Evolutionary conservation across 2,888 invertebrate genomes (phyloP).

Genomic region (Tetropium fuscum): DNA sequence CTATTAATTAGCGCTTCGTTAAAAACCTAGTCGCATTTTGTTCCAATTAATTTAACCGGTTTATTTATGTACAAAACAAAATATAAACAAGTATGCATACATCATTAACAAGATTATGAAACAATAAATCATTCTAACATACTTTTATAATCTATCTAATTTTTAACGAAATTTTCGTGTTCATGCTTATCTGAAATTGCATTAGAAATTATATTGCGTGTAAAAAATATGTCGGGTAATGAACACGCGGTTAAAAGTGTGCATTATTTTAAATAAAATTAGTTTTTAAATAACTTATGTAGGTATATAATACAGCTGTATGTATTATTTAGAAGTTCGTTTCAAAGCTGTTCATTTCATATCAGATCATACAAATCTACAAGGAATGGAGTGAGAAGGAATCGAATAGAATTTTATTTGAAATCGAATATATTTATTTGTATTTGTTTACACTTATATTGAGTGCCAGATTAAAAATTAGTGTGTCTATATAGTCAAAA

Average conservation of each 20-base stretch:
- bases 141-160: slow-evolving; percentile 32
- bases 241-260: slow-evolving; percentile 23
- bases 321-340: too few relatives aligned
- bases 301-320: background rate
- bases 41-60: slow-evolving; percentile 51
- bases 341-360: too few relatives aligned
- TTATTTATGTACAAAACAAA: slow-evolving; percentile 46
- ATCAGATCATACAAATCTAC: too few relatives aligned
- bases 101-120: slow-evolving; percentile 32
- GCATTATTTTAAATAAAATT: slow-evolving; percentile 18
- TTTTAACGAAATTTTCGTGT: slow-evolving; percentile 29
- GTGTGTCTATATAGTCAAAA: too few relatives aligned
- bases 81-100: slow-evolving; percentile 26
- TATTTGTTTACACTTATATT: too few relatives aligned
- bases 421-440: too few relatives aligned
- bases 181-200: slow-evolving; percentile 29
- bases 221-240: slow-evolving; percentile 28
- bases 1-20: too few relatives aligned
- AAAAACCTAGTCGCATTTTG: slow-evolving; percentile 17
- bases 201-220: slow-evolving; percentile 29
- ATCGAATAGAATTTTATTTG: too few relatives aligned
- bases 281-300: background rate
- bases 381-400: too few relatives aligned
- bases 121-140: slow-evolving; percentile 52
- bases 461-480: too few relatives aligned